A percentile compares a stretch with the other conserved stretches of the same genome.
phyloP scores from a whole-genome alignment of 2,113 vertebrate species.

The Falco punctatus region DNA sequence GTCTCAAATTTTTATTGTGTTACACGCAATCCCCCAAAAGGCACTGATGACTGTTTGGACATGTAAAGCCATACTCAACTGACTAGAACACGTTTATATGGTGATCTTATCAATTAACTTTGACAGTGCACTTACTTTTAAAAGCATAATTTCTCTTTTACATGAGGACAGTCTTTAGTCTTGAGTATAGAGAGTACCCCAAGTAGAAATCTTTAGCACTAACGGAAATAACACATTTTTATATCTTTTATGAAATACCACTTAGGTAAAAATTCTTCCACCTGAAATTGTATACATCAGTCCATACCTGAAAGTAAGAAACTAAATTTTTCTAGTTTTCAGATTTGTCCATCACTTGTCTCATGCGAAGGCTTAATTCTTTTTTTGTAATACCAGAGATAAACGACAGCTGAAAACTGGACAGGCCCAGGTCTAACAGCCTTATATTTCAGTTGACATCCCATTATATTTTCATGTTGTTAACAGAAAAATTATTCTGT shows the following conservation, averaged over 20 bases:
- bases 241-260: neutral
- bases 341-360: neutral
- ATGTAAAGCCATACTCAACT: neutral
- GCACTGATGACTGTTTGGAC: neutral
- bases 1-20: neutral
- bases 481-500: neutral
- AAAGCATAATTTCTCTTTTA: neutral
- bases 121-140: neutral
- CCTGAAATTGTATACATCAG: neutral
- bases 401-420: neutral
- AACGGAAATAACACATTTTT: neutral
- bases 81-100: neutral
- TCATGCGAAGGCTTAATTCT: neutral
- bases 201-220: neutral
- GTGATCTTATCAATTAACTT: neutral
- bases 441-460: neutral
- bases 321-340: neutral
- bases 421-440: neutral
- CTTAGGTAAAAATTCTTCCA: neutral
- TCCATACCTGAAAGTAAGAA: neutral
- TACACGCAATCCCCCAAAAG: neutral
- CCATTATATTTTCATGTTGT: neutral
- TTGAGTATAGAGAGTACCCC: neutral
- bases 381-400: neutral
- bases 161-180: neutral